These are phyloP conservation scores for Diadophis punctatus DNA, from an alignment of 2,113 vertebrate genomes.

Conservation along the genomic window DNA sequence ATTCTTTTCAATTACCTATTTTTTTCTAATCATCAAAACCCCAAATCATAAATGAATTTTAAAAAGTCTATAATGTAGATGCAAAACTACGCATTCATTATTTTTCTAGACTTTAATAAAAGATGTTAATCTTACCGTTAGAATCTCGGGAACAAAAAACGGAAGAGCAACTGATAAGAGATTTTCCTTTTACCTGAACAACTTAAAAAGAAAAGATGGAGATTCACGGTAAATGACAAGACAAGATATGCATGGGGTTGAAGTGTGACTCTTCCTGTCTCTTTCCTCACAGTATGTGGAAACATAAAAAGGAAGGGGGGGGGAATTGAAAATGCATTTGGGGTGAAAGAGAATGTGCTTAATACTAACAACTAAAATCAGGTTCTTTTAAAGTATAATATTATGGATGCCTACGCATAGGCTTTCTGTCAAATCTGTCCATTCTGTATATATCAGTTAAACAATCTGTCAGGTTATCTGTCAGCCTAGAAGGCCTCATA, in stretches of 20 bases:
- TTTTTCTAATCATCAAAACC: background rate
- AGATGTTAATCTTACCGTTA: no score
- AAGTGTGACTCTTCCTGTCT: background rate
- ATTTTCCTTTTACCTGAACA: background rate
- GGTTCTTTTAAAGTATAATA: slow-evolving; percentile 3
- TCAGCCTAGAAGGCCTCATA: slow-evolving; percentile 6
- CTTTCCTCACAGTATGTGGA: background rate
- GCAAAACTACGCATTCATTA: background rate
- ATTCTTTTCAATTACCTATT: background rate
- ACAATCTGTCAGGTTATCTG: slow-evolving; percentile 14
- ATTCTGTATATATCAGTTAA: background rate
- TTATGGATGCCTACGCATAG: background rate
- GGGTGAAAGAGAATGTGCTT: slow-evolving; percentile 5
- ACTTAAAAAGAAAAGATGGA: background rate
- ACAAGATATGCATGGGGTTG: background rate
- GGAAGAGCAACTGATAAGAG: no score
- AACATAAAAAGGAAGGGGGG: background rate
- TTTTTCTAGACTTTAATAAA: background rate
- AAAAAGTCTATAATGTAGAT: background rate
- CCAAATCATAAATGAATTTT: background rate
- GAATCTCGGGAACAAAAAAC: background rate
- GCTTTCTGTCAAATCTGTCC: slow-evolving; percentile 15
- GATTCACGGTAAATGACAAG: background rate
- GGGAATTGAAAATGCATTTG: background rate
- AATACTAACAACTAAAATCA: slow-evolving; percentile 4